Conservation (phyloP, 2,113 vertebrate species). For the Dasyprocta punctata region DNA sequence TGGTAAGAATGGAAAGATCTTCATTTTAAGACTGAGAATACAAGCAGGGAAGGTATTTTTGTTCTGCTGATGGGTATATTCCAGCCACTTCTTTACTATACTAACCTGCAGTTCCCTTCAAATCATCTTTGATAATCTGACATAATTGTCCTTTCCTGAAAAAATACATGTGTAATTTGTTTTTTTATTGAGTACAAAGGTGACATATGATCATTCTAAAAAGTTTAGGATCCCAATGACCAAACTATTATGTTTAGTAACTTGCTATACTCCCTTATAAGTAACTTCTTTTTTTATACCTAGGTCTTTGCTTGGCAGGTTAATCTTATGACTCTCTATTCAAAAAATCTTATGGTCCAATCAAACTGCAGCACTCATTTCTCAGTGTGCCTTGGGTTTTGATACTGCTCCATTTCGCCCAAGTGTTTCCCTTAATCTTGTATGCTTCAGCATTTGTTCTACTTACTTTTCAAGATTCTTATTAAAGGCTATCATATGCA, state of each 20-base stretch:
- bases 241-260: neutral
- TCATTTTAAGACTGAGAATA: neutral
- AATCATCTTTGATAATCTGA: neutral
- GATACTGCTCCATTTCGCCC: neutral
- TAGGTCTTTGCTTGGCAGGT: neutral
- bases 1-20: neutral
- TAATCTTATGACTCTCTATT: neutral
- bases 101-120: neutral
- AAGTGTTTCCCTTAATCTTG: neutral
- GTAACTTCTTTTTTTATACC: conserved; percentile 2
- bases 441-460: no score
- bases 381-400: neutral
- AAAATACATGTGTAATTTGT: neutral
- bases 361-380: neutral
- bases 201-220: neutral
- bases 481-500: neutral
- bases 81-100: neutral
- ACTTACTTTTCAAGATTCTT: neutral
- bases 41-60: neutral
- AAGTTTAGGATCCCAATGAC: neutral
- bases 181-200: neutral
- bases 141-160: neutral
- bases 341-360: neutral
- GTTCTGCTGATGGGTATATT: neutral
- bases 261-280: neutral